Base-by-base conservation (phyloP, 2,113 vertebrate genomes). In the Phainopepla nitens region DNA sequence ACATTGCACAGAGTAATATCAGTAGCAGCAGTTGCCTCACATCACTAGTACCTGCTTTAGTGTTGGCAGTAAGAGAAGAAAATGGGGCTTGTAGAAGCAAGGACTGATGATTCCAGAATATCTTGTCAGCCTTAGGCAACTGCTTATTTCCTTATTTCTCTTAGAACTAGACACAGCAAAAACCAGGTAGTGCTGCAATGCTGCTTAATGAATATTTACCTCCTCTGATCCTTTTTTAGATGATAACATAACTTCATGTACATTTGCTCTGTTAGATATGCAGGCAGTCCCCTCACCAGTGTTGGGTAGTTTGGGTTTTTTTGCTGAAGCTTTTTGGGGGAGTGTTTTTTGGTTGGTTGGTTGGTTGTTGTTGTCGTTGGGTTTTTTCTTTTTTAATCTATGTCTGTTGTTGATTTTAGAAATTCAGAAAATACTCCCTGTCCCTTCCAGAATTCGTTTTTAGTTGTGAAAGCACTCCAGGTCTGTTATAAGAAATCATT, bases 321-420 rank as follows among this genome's bases (percentile, higher is more conserved):
- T 19, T 36, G 6, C 2, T 45, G 35, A 33, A 1, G 18, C 36
- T 29, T 58, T 36, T 14, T 0, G 2, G 6, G 5, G 23, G n/a
- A 33, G 7, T 22, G 11, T 12, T 68, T 27, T 31, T n/a, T n/a
- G n/a, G n/a, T n/a, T 23, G 14, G 31, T 51, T 58, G 53, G 10
- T 49, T 42, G 29, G 3, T 64, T 49, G 8, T 35, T 41, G 3
- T 24, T 41, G 3, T 28, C 51, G 14, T 3, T 51, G 12, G 1
- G 3, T 9, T 21, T 16, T 5, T 29, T 9, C 1, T 10, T 66
- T 71, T 79, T 31, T 11, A 31, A 58, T 15, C 4, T 33, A 7
- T 33, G 10, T 51, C 3, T 36, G 7, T 33, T 5, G 1, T 14
- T 36, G 29, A 71, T 5, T 45, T 58, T 36, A 50, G 18, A 51